These are phyloP conservation scores for Mellilla xanthometata DNA, from an alignment of 2,888 invertebrate genomes.

Conservation along the genomic window DNA sequence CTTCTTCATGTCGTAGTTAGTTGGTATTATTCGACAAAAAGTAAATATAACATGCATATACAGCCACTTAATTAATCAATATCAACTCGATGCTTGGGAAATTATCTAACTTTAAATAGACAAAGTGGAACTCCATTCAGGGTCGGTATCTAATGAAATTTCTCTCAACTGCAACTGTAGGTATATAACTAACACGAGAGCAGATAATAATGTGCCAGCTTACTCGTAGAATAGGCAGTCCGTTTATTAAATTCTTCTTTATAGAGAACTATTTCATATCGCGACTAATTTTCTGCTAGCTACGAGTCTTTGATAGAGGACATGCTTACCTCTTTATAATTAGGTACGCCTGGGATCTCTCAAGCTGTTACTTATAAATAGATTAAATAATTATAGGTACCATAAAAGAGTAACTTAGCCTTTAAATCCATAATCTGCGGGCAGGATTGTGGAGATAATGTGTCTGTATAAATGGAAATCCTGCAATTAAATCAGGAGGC, in stretches of 20 bases:
- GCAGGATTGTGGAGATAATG: constrained; percentile 19
- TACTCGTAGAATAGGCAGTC: constrained; percentile 3
- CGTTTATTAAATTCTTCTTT: constrained; percentile 21
- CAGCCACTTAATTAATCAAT: too few relatives aligned
- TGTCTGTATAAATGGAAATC: constrained; percentile 29
- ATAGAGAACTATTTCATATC: constrained; percentile 10
- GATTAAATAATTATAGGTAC: neutral
- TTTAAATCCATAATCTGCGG: constrained; percentile 1
- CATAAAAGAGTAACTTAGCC: neutral
- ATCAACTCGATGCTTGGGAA: too few relatives aligned
- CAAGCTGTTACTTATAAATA: neutral
- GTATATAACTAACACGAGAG: too few relatives aligned
- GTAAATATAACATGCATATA: too few relatives aligned
- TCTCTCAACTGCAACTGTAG: too few relatives aligned
- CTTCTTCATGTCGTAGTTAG: too few relatives aligned
- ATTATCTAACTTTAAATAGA: too few relatives aligned
- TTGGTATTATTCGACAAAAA: too few relatives aligned
- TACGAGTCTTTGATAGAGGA: neutral
- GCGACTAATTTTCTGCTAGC: constrained; percentile 10
- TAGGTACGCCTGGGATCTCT: too few relatives aligned
- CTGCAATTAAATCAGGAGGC: constrained; percentile 44
- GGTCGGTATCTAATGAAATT: too few relatives aligned
- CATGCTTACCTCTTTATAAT: too few relatives aligned
- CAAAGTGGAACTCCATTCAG: too few relatives aligned
- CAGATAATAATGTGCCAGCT: neutral